Evolutionary conservation across 2,113 vertebrate genomes (phyloP).

Genomic region (Hemiprocne comata): DNA sequence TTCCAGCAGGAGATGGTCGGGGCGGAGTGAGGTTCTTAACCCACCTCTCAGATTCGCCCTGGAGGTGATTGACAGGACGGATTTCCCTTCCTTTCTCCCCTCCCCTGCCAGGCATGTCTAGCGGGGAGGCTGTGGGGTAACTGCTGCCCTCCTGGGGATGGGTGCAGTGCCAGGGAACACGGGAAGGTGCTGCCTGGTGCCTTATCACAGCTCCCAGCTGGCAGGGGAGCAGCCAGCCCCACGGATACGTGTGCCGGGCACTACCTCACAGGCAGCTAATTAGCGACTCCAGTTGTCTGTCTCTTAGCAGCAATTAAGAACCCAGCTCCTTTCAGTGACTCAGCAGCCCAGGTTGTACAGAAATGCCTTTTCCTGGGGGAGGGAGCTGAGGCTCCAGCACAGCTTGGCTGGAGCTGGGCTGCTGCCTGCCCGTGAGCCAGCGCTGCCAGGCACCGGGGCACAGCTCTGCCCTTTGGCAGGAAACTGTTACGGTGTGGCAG

Average conservation of each 20-base stretch:
- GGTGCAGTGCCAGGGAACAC: neutral
- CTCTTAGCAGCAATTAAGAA: slow-evolving; percentile 18
- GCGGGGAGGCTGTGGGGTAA: neutral
- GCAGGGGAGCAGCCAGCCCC: neutral
- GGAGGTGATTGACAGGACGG: neutral
- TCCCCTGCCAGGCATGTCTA: neutral
- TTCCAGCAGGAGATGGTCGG: neutral
- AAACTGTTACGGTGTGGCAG: neutral
- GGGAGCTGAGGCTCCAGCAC: neutral
- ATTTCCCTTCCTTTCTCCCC: neutral
- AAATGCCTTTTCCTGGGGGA: neutral
- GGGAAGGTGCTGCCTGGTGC: neutral
- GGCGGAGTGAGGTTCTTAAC: neutral
- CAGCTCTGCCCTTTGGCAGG: slow-evolving; percentile 1
- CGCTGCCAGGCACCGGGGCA: neutral
- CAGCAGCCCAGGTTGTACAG: slow-evolving; percentile 5
- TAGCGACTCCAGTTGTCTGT: neutral
- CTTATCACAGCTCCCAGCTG: neutral
- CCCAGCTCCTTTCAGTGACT: neutral
- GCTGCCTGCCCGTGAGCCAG: neutral
- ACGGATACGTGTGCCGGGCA: neutral
- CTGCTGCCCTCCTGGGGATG: neutral
- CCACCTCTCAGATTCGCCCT: rapidly evolving
- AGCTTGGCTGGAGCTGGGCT: neutral
- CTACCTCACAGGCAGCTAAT: neutral